These are phyloP conservation scores for Pao palembangensis DNA, from an alignment of 2,113 vertebrate species.

Conservation along the genomic window DNA sequence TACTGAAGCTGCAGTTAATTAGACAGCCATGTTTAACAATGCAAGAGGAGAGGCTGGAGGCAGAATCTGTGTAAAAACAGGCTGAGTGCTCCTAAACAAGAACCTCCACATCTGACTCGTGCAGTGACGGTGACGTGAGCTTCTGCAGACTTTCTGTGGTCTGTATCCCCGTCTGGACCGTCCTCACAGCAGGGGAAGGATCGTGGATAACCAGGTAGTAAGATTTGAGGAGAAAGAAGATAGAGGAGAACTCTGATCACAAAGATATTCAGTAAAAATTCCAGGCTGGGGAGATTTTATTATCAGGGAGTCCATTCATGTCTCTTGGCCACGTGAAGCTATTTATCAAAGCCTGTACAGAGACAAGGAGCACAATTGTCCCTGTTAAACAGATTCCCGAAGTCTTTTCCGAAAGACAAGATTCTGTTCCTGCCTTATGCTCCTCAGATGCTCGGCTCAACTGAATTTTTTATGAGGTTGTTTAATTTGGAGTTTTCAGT, in stretches of 20 bases:
- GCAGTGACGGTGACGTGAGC: conserved; percentile 30
- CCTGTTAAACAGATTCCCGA: conserved; percentile 2
- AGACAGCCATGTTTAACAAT: conserved; percentile 35
- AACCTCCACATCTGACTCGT: conserved; percentile 30
- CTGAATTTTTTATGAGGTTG: conserved; percentile 35
- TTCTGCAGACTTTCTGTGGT: conserved; percentile 35
- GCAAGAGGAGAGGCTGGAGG: conserved; percentile 29
- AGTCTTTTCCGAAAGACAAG: conserved; percentile 2
- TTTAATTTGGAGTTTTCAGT: conserved; percentile 25
- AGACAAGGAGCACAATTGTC: conserved; percentile 2
- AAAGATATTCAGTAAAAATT: too few relatives aligned
- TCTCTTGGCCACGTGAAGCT: conserved; percentile 3
- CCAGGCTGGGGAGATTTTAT: neutral
- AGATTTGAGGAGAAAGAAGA: neutral
- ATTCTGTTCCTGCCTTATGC: conserved; percentile 16
- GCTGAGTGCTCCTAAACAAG: conserved; percentile 27
- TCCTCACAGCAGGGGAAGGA: neutral
- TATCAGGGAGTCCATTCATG: neutral
- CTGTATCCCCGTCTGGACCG: neutral
- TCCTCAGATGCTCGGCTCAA: conserved; percentile 7
- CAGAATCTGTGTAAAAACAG: conserved; percentile 43
- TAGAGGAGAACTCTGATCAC: neutral
- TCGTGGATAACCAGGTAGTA: neutral
- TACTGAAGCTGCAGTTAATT: conserved; percentile 43
- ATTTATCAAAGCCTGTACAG: conserved; percentile 10